Conservation (phyloP, 2,888 invertebrate genomes). For the Drosophila anomelani region DNA sequence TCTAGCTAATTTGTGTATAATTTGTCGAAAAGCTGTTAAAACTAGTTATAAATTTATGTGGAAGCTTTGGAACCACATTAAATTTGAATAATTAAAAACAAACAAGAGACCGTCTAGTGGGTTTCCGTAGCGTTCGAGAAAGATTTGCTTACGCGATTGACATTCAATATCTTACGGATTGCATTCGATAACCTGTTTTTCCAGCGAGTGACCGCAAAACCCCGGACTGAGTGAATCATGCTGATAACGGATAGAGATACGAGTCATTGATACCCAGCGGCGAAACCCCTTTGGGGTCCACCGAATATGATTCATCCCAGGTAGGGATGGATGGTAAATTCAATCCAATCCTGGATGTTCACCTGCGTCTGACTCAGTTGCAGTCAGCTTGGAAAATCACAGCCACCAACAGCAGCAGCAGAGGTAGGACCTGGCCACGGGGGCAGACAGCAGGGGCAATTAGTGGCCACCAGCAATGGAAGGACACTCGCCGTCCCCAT, state of each 20-base stretch:
- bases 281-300: slow-evolving; percentile 8
- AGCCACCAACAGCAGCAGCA: background rate
- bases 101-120: slow-evolving; percentile 24
- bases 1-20: slow-evolving; percentile 24
- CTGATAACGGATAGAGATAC: slow-evolving; percentile 19
- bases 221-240: slow-evolving; percentile 27
- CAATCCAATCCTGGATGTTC: slow-evolving; percentile 22
- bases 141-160: slow-evolving; percentile 41
- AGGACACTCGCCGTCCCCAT: slow-evolving; percentile 14
- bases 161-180: slow-evolving; percentile 27
- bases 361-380: slow-evolving; percentile 39
- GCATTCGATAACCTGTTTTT: slow-evolving; percentile 38
- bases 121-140: slow-evolving; percentile 24
- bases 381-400: slow-evolving; percentile 38
- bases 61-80: background rate
- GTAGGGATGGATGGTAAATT: background rate
- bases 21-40: slow-evolving; percentile 12
- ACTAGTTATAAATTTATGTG: slow-evolving; percentile 24
- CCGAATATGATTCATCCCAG: slow-evolving; percentile 22
- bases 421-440: background rate
- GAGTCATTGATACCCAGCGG: slow-evolving; percentile 25
- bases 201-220: slow-evolving; percentile 18
- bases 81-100: slow-evolving; percentile 29
- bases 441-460: slow-evolving; percentile 39
- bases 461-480: slow-evolving; percentile 42